These are phyloP conservation scores for Neodiprion virginianus DNA, from an alignment of 1,140 invertebrate species.

Conservation along the genomic window DNA sequence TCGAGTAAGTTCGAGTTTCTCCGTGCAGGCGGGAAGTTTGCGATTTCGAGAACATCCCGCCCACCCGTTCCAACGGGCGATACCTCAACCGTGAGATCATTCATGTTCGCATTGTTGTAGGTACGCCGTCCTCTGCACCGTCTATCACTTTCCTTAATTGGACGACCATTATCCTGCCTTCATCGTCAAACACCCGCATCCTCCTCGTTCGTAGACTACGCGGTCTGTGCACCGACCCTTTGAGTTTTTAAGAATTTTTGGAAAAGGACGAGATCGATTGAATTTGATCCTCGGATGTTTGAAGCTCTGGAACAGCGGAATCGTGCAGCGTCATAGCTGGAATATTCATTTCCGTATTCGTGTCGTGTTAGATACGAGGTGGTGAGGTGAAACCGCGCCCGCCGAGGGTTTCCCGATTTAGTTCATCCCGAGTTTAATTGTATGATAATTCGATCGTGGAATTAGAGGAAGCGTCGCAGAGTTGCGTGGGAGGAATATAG, in stretches of 20 bases:
- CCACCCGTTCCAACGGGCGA: background rate
- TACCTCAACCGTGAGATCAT: background rate
- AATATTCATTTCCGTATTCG: too few species aligned
- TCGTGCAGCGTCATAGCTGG: too few species aligned
- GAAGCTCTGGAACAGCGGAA: too few species aligned
- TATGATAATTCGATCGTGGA: slow-evolving; percentile 2
- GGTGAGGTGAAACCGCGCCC: too few species aligned
- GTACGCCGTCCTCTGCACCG: background rate
- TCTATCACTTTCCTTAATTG: background rate
- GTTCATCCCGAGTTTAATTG: background rate
- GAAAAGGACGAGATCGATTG: too few species aligned
- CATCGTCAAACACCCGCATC: background rate
- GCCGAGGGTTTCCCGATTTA: too few species aligned
- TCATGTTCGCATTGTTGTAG: background rate
- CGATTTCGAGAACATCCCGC: background rate
- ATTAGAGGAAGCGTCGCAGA: background rate
- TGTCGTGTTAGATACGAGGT: too few species aligned
- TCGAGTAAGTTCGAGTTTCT: slow-evolving; percentile 3
- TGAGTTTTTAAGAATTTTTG: too few species aligned
- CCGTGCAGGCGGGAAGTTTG: background rate
- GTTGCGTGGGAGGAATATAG: background rate
- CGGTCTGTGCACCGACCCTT: too few species aligned
- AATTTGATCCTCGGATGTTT: too few species aligned
- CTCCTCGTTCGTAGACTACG: background rate
- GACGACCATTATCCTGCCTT: background rate